Conservation (phyloP, 1,140 invertebrate species). For the Drosophila erecta region DNA sequence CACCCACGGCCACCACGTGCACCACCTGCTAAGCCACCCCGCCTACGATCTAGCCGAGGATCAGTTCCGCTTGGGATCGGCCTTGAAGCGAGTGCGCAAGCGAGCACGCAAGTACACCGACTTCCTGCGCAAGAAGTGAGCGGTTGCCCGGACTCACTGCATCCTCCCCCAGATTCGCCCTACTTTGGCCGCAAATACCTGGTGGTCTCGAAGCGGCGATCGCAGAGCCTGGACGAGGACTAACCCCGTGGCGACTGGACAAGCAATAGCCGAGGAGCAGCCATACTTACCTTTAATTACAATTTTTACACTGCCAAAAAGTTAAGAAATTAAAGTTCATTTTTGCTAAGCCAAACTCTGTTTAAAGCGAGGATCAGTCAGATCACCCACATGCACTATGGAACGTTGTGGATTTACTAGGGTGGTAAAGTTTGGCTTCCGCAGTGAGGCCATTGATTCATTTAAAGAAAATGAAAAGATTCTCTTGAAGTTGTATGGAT, state of each 20-base stretch:
- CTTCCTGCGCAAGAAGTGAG: slow-evolving; percentile 82
- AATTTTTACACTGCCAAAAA: slow-evolving; percentile 83
- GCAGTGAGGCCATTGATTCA: too few species aligned
- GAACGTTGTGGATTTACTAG: not conserved
- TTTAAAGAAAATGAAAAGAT: not conserved
- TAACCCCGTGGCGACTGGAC: slow-evolving; percentile 47
- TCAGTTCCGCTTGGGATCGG: slow-evolving; percentile 76
- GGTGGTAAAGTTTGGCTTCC: not conserved
- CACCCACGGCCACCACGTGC: slow-evolving; percentile 8
- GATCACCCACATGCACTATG: slow-evolving; percentile 7
- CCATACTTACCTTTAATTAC: slow-evolving; percentile 51
- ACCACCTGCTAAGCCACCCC: slow-evolving; percentile 16
- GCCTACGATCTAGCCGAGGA: slow-evolving; percentile 50
- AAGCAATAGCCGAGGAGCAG: slow-evolving; percentile 65
- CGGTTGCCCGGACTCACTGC: slow-evolving; percentile 13
- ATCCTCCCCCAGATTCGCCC: slow-evolving; percentile 69
- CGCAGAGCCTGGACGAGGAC: slow-evolving; percentile 79
- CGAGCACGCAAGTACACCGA: slow-evolving; percentile 83
- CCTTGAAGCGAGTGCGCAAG: slow-evolving; percentile 80
- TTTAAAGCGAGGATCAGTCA: slow-evolving; percentile 44
- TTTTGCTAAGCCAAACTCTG: slow-evolving; percentile 72
- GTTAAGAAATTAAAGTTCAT: slow-evolving; percentile 33
- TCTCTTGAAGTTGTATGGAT: not conserved
- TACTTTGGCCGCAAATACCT: slow-evolving; percentile 81
- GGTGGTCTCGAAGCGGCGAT: slow-evolving; percentile 73